These are phyloP conservation scores for Herminia tarsipennalis DNA, from an alignment of 2,888 invertebrate species.

Conservation along the genomic window DNA sequence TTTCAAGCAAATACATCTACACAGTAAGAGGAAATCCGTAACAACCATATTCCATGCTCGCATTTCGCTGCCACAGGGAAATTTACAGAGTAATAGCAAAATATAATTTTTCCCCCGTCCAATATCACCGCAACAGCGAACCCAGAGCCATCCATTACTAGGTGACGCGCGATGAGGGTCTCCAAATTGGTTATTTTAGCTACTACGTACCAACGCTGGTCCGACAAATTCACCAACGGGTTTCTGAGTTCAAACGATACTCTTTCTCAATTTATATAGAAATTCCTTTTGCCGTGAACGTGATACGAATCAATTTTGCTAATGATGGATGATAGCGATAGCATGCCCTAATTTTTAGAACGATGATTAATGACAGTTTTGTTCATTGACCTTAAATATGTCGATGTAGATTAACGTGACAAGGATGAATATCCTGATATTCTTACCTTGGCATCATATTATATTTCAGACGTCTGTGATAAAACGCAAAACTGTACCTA, in stretches of 20 bases:
- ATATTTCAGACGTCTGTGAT: too few relatives aligned
- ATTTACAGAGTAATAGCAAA: slow-evolving; percentile 38
- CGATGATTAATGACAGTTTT: slow-evolving; percentile 26
- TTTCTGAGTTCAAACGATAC: slow-evolving; percentile 24
- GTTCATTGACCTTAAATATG: slow-evolving; percentile 22
- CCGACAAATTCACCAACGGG: slow-evolving; percentile 39
- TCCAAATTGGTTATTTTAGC: slow-evolving; percentile 62
- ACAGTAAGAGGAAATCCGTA: slow-evolving; percentile 12
- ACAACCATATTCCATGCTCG: slow-evolving; percentile 12
- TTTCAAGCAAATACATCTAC: slow-evolving; percentile 3
- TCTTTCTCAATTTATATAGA: slow-evolving; percentile 14
- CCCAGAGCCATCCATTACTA: slow-evolving; percentile 59
- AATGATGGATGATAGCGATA: slow-evolving; percentile 17
- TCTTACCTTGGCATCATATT: too few relatives aligned
- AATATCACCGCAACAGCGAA: slow-evolving; percentile 47
- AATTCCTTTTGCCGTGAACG: slow-evolving; percentile 9
- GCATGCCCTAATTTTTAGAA: slow-evolving; percentile 16
- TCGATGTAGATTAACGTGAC: slow-evolving; percentile 16
- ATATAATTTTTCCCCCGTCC: slow-evolving; percentile 45
- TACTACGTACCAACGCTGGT: slow-evolving; percentile 43
- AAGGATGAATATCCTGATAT: too few relatives aligned
- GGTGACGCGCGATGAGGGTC: slow-evolving; percentile 64
- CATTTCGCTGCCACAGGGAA: slow-evolving; percentile 24
- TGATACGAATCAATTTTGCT: slow-evolving; percentile 12
- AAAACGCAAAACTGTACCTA: too few relatives aligned